phyloP scores from a whole-genome alignment of 2,797 vertebrate genomes.

The Sylvilagus floridanus region DNA sequence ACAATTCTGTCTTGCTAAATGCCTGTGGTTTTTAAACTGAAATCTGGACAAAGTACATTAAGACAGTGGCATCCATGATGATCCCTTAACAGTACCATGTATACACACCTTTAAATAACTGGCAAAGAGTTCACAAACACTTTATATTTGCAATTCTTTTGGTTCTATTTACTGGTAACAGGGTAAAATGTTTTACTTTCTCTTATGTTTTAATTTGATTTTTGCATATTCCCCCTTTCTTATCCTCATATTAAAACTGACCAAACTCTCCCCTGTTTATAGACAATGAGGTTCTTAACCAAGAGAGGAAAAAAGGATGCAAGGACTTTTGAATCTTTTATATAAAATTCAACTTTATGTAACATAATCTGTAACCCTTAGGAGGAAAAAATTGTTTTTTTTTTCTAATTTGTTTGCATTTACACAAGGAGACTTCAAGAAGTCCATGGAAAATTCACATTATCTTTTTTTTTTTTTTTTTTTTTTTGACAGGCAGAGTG shows the following conservation, averaged over 20 bases:
- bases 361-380: slow-evolving; percentile 19
- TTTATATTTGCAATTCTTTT: background rate
- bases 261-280: background rate
- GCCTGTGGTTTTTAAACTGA: slow-evolving; percentile 12
- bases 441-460: no score
- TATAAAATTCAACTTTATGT: background rate
- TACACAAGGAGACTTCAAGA: no score
- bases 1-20: slow-evolving; percentile 41
- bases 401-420: background rate
- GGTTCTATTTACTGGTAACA: slow-evolving; percentile 43
- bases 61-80: background rate
- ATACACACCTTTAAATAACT: background rate
- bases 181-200: slow-evolving; percentile 50
- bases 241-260: slow-evolving; percentile 10
- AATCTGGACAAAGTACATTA: slow-evolving; percentile 32
- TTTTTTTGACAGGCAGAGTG: no score
- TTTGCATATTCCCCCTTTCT: slow-evolving; percentile 11
- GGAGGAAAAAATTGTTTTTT: background rate
- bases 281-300: slow-evolving; percentile 58
- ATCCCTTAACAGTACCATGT: background rate
- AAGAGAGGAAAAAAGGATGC: slow-evolving; percentile 18
- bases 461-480: no score
- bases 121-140: background rate
- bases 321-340: slow-evolving; percentile 12
- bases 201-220: slow-evolving; percentile 20